Base-by-base conservation (phyloP, 2,113 vertebrate species). In the Phaethornis superciliosus region DNA sequence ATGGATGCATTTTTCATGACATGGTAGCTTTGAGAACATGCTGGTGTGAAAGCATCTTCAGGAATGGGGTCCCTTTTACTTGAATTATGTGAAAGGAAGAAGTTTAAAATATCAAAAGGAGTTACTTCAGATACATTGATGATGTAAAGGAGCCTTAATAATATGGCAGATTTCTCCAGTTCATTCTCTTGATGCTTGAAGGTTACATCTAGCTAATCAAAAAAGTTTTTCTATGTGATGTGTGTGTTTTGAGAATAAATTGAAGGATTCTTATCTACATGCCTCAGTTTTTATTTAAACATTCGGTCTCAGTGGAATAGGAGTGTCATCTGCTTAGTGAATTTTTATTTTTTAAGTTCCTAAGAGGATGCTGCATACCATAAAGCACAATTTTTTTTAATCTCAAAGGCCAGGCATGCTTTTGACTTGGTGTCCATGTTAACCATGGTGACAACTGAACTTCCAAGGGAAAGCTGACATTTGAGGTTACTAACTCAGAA, bases 401-500 rank as follows among this genome's bases (percentile, higher is more conserved):
- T 74, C 55, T 82, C 51, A 85, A 70, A 82, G 55, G 85, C 63
- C 84, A 71, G 75, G 46, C 26, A 3, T 0, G 0, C 55, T 90
- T 88, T 75, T 42, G 56, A 84, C 79, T 80, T 67, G 52, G 63
- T 10, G 0, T 72, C 71, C n/a, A n/a, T 82, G 28, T 88, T 92
- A 37, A 55, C 95, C 68, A n/a, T 5, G 21, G 28, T 88, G 83
- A 69, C 62, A 86, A 46, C 67, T 3, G 2, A 76, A 6, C 51
- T 83, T 89, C 69, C 56, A 78, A 76, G 47, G 77, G 14, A 59
- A 56, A 75, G 65, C 70, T 80, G 81, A 71, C 56, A 44, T 88
- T 89, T 80, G 47, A 63, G 59, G 33, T 85, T 93, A 85, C 80
- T 75, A 88, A 92, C 40, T 52, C 76, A 47, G 72, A 62, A 84